Evolutionary conservation across 2,888 invertebrate genomes (phyloP).

Genomic region (Pollenia amentaria): DNA sequence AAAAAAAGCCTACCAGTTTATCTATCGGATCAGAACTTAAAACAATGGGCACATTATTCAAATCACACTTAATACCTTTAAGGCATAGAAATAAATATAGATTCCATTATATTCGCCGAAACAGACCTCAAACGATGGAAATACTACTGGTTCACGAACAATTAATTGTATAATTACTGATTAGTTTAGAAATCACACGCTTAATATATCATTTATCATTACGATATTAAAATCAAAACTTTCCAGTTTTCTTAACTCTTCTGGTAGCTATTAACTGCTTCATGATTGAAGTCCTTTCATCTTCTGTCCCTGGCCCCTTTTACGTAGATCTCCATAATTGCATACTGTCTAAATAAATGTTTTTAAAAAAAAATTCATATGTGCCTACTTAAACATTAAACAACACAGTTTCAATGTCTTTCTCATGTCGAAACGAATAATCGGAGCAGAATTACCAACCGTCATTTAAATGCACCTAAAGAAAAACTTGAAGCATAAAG

Average conservation of each 20-base stretch:
- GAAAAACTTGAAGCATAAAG: not conserved
- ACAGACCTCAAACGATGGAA: too few relatives aligned
- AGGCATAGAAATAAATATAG: too few relatives aligned
- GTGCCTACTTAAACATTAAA: constrained; percentile 49
- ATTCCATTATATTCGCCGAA: too few relatives aligned
- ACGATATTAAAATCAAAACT: too few relatives aligned
- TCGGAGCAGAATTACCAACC: constrained; percentile 59
- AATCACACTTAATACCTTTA: too few relatives aligned
- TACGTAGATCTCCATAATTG: constrained; percentile 20
- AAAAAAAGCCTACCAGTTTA: not conserved
- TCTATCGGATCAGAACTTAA: not conserved
- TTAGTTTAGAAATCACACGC: too few relatives aligned
- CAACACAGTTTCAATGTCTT: constrained; percentile 59
- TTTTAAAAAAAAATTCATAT: constrained; percentile 14
- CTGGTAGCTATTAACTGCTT: not conserved
- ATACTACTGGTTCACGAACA: too few relatives aligned
- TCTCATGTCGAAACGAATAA: constrained; percentile 62
- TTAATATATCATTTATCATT: too few relatives aligned
- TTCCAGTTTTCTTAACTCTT: too few relatives aligned
- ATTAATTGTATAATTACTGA: too few relatives aligned
- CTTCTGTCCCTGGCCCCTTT: not conserved
- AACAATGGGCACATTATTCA: not conserved
- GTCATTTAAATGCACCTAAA: constrained; percentile 37
- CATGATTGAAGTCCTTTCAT: not conserved
- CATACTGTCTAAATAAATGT: constrained; percentile 26